Evolutionary conservation across 2,113 vertebrate genomes (phyloP).

Genomic region (Paraplagusia blochii): DNA sequence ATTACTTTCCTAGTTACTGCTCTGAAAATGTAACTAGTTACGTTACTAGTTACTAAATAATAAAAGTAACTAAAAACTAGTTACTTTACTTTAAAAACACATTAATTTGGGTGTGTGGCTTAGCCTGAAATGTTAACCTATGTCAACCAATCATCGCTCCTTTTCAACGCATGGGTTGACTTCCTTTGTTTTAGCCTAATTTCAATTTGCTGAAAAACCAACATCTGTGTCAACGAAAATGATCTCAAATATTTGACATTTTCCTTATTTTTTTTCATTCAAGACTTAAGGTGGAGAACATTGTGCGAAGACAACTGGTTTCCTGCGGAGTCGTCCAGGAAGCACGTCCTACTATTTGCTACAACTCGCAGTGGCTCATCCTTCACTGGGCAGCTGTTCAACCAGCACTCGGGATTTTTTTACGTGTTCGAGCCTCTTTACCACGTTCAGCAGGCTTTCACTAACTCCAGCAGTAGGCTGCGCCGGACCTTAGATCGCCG

Average conservation of each 20-base stretch:
- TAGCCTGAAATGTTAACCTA: too few relatives aligned
- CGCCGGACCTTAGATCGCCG: conserved; percentile 64
- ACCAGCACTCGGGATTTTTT: conserved; percentile 78
- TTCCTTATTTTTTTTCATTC: neutral
- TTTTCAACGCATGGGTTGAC: too few relatives aligned
- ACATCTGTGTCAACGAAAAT: too few relatives aligned
- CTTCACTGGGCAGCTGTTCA: conserved; percentile 81
- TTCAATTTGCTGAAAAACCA: too few relatives aligned
- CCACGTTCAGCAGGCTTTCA: conserved; percentile 77
- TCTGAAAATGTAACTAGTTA: too few relatives aligned
- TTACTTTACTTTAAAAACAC: too few relatives aligned
- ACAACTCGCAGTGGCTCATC: conserved; percentile 81
- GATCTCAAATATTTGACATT: neutral
- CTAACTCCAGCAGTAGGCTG: conserved; percentile 70
- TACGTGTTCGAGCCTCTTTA: conserved; percentile 82
- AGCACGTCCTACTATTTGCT: conserved; percentile 79
- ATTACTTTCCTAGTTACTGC: too few relatives aligned
- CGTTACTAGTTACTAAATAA: too few relatives aligned
- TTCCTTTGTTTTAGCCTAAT: too few relatives aligned
- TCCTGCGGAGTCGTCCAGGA: conserved; percentile 46
- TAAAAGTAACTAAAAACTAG: too few relatives aligned
- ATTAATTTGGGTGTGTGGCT: too few relatives aligned
- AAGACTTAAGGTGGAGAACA: conserved; percentile 70
- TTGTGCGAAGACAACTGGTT: conserved; percentile 65
- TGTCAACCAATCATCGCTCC: too few relatives aligned